Evolutionary conservation across 2,888 invertebrate species (phyloP).

Genomic region (Omphaloscelis lunosa): DNA sequence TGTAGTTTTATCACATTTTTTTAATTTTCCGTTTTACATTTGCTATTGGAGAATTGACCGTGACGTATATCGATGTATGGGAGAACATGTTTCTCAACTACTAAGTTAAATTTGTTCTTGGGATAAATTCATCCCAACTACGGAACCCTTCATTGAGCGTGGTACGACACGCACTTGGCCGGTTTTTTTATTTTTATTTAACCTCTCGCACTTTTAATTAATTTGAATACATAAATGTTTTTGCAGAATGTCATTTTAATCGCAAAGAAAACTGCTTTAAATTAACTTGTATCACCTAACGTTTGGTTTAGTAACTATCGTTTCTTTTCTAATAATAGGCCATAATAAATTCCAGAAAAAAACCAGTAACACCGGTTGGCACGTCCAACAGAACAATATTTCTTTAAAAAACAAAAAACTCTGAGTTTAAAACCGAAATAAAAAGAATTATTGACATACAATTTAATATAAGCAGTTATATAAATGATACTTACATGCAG

Average conservation of each 20-base stretch:
- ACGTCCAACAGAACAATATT: neutral
- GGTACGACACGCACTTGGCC: too few species aligned
- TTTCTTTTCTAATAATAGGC: constrained; percentile 13
- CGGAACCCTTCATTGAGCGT: too few species aligned
- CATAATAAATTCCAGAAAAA: constrained; percentile 22
- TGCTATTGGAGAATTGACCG: too few species aligned
- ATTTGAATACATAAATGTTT: neutral
- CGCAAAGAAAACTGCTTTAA: neutral
- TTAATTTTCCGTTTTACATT: too few species aligned
- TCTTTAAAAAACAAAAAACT: constrained; percentile 13
- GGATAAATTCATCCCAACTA: too few species aligned
- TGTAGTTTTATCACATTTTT: too few species aligned
- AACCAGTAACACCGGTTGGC: constrained; percentile 11
- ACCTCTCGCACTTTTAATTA: neutral
- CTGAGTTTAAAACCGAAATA: neutral
- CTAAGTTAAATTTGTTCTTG: too few species aligned
- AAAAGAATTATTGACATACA: constrained; percentile 54
- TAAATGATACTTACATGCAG: constrained; percentile 26
- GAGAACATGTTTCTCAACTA: too few species aligned
- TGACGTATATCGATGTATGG: too few species aligned
- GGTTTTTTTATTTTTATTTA: neutral
- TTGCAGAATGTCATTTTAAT: neutral
- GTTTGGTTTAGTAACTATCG: neutral
- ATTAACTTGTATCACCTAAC: constrained; percentile 45
- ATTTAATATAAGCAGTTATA: constrained; percentile 56